These are phyloP conservation scores for Drosophila bipectinata DNA, from an alignment of 1,140 invertebrate genomes.

Conservation along the genomic window DNA sequence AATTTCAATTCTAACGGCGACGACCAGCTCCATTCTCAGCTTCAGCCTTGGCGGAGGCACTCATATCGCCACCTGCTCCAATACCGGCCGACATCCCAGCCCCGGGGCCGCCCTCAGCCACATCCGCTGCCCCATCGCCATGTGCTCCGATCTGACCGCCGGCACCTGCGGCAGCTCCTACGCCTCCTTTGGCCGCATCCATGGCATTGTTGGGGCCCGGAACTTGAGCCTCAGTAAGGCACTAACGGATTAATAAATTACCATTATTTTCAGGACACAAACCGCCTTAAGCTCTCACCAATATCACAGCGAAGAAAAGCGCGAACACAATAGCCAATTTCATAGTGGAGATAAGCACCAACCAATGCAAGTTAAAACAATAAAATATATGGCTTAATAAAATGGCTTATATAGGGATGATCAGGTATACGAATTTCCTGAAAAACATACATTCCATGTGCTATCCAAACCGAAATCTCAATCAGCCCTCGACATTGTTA, in stretches of 20 bases:
- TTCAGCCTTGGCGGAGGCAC: slow-evolving; percentile 24
- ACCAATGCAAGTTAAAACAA: not conserved
- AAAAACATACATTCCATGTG: slow-evolving; percentile 9
- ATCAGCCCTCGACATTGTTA: not conserved
- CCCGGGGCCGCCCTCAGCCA: slow-evolving; percentile 32
- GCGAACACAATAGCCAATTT: slow-evolving; percentile 25
- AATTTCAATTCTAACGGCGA: slow-evolving; percentile 32
- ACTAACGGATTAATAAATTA: slow-evolving; percentile 23
- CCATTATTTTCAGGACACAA: not conserved
- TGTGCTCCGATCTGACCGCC: slow-evolving; percentile 23
- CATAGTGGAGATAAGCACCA: slow-evolving; percentile 19
- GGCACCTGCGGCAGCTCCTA: slow-evolving; percentile 18
- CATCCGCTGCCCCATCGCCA: slow-evolving; percentile 23
- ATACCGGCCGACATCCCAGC: slow-evolving; percentile 29
- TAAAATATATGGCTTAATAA: too few relatives aligned
- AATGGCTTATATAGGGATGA: slow-evolving; percentile 22
- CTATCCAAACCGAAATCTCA: slow-evolving; percentile 34
- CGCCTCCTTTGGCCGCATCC: slow-evolving; percentile 43
- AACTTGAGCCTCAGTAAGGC: slow-evolving; percentile 27
- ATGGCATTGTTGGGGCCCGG: slow-evolving; percentile 14
- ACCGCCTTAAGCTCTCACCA: slow-evolving; percentile 30
- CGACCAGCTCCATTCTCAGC: slow-evolving; percentile 21
- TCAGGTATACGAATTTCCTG: not conserved
- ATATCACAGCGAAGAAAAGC: slow-evolving; percentile 21
- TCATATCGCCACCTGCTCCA: slow-evolving; percentile 20